Evolutionary conservation across 2,888 invertebrate species (phyloP).

Genomic region (Rhamphomyia laevipes): DNA sequence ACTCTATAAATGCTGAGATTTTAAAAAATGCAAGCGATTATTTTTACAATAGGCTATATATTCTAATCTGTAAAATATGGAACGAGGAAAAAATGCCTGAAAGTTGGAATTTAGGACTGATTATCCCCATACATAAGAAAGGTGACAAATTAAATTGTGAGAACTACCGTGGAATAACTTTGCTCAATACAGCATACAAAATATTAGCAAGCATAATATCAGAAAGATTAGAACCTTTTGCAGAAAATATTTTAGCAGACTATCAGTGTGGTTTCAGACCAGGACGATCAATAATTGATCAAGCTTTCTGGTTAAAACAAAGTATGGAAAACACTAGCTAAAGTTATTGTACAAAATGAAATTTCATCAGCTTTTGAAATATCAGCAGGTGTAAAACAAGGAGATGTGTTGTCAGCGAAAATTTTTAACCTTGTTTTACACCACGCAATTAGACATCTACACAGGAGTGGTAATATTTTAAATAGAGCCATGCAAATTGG

Average conservation of each 20-base stretch:
- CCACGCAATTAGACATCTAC: no score
- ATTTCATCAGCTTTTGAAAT: no score
- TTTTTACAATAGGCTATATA: background rate
- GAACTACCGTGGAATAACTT: constrained; percentile 2
- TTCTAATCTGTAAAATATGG: background rate
- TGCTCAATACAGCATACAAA: background rate
- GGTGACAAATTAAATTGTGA: background rate
- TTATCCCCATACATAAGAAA: no score
- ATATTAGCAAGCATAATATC: background rate
- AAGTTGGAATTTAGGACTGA: background rate
- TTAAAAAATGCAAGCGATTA: background rate
- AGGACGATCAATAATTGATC: no score
- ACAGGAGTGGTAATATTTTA: no score
- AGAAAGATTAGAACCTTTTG: background rate
- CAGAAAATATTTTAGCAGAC: background rate
- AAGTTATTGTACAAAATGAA: no score
- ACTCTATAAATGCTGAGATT: constrained; percentile 1
- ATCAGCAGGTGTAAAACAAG: no score
- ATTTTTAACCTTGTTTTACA: no score
- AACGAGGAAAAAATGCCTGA: constrained; percentile 1
- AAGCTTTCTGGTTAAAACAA: no score
- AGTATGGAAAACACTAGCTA: no score
- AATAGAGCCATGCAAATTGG: no score
- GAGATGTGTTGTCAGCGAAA: no score
- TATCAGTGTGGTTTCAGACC: background rate